Percentiles rank a stretch among this genome's conserved stretches.
Conservation (phyloP, 2,888 invertebrate genomes). For the Ptycholaimellus sp. region DNA sequence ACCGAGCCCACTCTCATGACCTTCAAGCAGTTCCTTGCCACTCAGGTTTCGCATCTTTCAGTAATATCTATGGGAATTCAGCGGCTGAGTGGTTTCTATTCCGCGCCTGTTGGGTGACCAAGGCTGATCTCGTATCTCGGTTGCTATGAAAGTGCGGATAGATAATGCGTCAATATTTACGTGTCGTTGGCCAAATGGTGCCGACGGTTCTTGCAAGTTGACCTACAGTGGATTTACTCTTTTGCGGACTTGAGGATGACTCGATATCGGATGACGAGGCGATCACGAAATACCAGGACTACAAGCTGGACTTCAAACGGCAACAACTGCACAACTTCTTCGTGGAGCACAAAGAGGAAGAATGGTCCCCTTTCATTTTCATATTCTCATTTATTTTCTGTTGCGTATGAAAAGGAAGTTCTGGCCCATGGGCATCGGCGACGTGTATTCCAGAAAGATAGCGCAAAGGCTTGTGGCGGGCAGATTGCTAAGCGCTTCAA, state of each 20-base stretch:
- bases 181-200: background rate
- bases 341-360: constrained; percentile 94
- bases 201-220: background rate
- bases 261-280: constrained; percentile 77
- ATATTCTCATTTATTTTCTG: background rate
- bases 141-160: no score
- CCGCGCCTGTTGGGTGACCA: no score
- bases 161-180: background rate
- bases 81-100: no score
- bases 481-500: no score
- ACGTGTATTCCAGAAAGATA: no score
- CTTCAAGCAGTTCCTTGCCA: constrained; percentile 78
- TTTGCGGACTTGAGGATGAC: constrained; percentile 51
- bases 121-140: no score
- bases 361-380: constrained; percentile 50
- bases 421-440: no score
- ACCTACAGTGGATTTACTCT: background rate
- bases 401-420: no score
- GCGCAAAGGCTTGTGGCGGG: no score
- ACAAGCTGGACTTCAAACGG: constrained; percentile 80
- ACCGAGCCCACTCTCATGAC: constrained; percentile 86
- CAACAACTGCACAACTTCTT: constrained; percentile 96
- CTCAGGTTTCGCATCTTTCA: constrained; percentile 35
- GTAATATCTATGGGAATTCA: no score
- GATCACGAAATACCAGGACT: constrained; percentile 83